Evolutionary conservation across 2,113 vertebrate genomes (phyloP), one percentile per base, ranked within the genome.

Genomic region (Ranitomeya variabilis): DNA sequence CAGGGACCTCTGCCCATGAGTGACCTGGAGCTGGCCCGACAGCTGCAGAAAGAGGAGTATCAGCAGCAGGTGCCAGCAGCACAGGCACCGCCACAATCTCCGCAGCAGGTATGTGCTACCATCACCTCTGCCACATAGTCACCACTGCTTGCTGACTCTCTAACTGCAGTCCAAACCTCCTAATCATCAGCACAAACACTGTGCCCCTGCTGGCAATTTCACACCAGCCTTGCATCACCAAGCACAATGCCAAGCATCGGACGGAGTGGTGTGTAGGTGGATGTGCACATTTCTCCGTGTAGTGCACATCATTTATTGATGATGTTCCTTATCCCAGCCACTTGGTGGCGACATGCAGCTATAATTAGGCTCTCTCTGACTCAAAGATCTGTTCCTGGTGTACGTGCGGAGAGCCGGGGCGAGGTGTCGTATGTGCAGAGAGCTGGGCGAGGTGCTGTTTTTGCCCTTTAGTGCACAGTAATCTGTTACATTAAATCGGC

Each of bases 11-110:
- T 93, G 0, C 92, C 93, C 4, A 92, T 99, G 7, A 97, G 96
- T 0, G 98, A 99, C 92, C 92, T 99, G 91, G 97, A 99, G 91
- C 90, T 99, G n/a, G 98, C 98, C 0, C 94, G 92, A 31, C 96
- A 96, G 87, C 95, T 99, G 55, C 98, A 99, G 91, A 96, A 97
- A 55, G 97, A 99, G 89, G 98, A 99, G 64, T 98, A 98, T 10
- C 96, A 97, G 3, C 95, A 96, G 15, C 97, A 96, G 21, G 94
- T 13, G 2, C 60, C 64, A 6, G 37, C 64, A 6, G 37, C 74
- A 4, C 87, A 84, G 59, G 57, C 0, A 1, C 71, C 89, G n/a
- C 91, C 62, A 62, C 91, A 13, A 10, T 51, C 21, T 13, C 59
- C 2, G 0, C 91, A 83, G 6, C 91, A 92, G 93, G 86, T 85